Base-by-base conservation (phyloP, 1,140 invertebrate species). In the Argopecten irradians region DNA sequence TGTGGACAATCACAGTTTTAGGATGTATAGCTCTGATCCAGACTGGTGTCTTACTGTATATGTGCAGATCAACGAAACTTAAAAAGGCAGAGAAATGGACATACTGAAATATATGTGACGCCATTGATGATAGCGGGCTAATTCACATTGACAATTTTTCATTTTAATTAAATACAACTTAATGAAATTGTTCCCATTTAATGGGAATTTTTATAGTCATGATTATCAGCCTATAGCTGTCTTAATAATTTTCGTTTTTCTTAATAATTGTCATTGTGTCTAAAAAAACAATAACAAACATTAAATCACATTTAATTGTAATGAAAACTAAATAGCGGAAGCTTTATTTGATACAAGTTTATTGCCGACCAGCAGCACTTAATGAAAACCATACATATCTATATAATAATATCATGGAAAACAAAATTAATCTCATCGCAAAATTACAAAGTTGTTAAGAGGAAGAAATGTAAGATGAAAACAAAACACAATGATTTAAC, bases 361-460 rank as follows among this genome's bases (percentile, higher is more conserved):
- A 71, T 71, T 28, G 55, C 55, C 55, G 55, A 71, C 55, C 55
- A 71, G 55, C 55, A 71, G 55, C 55, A 71, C 0, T 71, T 28
- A 28, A 71, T 55, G 43, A 55, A 19, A 19, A 19, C 14, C 22
- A 55, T 55, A 55, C 22, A 2, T 55, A 22, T 55, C 14, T 19
- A 19, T 55, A 28, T n/a, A 71, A 71, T 71, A 71, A 71, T 71
- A 71, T 71, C 55, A 71, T n/a, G n/a, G n/a, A n/a, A n/a, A n/a
- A n/a, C 55, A 71, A 28, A n/a, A 11, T 8, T 28, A 71, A 71
- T 71, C 55, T 71, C 55, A 71, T 71, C 28, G n/a, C n/a, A 71
- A 28, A 71, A 71, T 71, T 71, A 28, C 36, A 28, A 28, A 71
- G 1, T 71, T 71, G 1, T n/a, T 71, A 28, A 71, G 16, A 2